These are phyloP conservation scores for Tetraodon nigroviridis DNA, from an alignment of 2,113 vertebrate species.

Conservation along the genomic window DNA sequence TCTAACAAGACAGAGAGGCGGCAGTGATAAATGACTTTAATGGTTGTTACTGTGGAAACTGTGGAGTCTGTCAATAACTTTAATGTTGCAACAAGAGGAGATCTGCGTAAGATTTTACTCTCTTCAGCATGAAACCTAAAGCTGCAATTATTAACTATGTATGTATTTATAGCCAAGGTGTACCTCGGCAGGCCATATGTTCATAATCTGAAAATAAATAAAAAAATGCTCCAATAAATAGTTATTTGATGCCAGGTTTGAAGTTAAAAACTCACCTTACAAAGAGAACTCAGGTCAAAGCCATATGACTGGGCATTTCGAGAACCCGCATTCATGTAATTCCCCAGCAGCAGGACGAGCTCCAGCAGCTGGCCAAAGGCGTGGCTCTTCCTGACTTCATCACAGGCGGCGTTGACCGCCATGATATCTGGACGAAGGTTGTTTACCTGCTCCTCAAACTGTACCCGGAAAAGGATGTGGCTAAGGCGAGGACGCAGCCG, in stretches of 20 bases:
- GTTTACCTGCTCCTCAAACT: constrained; percentile 96
- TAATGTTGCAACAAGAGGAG: constrained; percentile 47
- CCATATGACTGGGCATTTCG: constrained; percentile 93
- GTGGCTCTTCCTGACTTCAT: constrained; percentile 89
- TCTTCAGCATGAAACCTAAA: constrained; percentile 26
- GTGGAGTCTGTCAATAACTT: constrained; percentile 46
- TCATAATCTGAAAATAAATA: too few species aligned
- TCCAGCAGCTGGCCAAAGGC: constrained; percentile 89
- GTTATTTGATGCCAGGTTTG: constrained; percentile 2
- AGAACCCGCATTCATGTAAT: constrained; percentile 98
- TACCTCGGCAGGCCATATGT: too few species aligned
- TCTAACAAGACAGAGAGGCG: constrained; percentile 50
- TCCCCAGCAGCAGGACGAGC: constrained; percentile 92
- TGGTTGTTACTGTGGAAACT: constrained; percentile 64
- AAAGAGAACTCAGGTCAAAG: constrained; percentile 93
- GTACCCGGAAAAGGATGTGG: constrained; percentile 95
- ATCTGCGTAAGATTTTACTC: constrained; percentile 24
- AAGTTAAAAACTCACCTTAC: constrained; percentile 83
- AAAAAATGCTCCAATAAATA: background rate
- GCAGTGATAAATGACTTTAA: constrained; percentile 58
- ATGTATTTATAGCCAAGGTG: too few species aligned
- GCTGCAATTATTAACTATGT: background rate
- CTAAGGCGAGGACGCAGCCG: constrained; percentile 86
- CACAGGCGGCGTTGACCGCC: constrained; percentile 89
- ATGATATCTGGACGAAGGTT: constrained; percentile 93